These are phyloP conservation scores for Atherix ibis DNA, from an alignment of 2,888 invertebrate genomes.

Conservation along the genomic window DNA sequence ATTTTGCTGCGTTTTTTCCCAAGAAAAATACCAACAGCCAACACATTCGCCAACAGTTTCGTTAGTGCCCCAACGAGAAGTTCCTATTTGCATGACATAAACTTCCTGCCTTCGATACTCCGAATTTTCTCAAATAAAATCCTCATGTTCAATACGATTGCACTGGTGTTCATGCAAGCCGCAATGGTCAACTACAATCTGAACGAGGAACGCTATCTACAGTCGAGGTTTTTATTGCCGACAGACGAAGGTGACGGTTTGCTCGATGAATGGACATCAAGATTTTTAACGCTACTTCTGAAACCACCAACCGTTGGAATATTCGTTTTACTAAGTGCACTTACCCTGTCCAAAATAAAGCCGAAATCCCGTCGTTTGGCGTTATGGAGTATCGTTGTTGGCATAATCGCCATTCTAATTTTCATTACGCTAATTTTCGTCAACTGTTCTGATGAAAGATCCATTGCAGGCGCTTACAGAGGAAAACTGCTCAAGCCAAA, in stretches of 20 bases:
- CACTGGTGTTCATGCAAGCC: conserved; percentile 35
- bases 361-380: too few species aligned
- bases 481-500: conserved; percentile 32
- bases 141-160: conserved; percentile 36
- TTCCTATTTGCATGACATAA: conserved; percentile 27
- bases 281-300: conserved; percentile 37
- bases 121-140: conserved; percentile 40
- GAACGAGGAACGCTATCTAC: conserved; percentile 40
- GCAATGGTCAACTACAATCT: conserved; percentile 38
- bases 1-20: conserved; percentile 40
- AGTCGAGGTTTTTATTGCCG: conserved; percentile 41
- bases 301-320: conserved; percentile 39
- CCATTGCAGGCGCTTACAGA: conserved; percentile 34
- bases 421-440: conserved; percentile 34
- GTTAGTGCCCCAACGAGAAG: conserved; percentile 18
- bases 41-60: conserved; percentile 34
- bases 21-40: conserved; percentile 37
- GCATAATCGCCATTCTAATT: conserved; percentile 31
- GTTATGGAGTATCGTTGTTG: conserved; percentile 34
- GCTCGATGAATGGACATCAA: conserved; percentile 37
- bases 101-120: conserved; percentile 34
- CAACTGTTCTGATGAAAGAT: conserved; percentile 34
- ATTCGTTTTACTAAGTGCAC: too few species aligned
- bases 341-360: too few species aligned
- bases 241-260: conserved; percentile 35